These are phyloP conservation scores for Aviceda subcristata DNA, from an alignment of 2,113 vertebrate species.

Conservation along the genomic window DNA sequence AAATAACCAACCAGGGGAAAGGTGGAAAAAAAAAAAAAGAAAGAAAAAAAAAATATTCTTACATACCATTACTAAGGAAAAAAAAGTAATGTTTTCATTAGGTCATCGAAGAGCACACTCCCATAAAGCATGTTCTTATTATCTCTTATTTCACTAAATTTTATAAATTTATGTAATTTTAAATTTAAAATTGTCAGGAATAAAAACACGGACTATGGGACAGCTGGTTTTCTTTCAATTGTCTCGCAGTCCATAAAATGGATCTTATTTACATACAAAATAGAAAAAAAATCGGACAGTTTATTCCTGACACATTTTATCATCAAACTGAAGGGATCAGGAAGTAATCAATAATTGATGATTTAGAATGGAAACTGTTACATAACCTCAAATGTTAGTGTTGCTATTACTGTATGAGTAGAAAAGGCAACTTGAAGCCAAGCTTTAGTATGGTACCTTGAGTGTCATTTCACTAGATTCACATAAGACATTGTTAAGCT, in stretches of 20 bases:
- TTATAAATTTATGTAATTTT: background rate
- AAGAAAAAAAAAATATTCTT: background rate
- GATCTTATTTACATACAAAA: background rate
- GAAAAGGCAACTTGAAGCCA: background rate
- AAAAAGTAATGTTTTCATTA: background rate
- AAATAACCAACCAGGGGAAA: background rate
- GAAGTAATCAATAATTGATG: background rate
- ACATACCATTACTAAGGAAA: background rate
- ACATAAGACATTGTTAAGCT: background rate
- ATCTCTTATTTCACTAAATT: background rate
- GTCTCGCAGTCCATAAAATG: background rate
- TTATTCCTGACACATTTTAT: background rate
- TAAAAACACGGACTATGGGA: background rate
- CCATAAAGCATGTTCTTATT: background rate
- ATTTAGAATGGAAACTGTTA: background rate
- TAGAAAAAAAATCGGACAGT: background rate
- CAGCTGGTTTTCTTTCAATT: background rate
- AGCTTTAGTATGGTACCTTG: background rate
- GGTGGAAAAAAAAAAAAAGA: background rate
- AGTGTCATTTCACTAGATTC: background rate
- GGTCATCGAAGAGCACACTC: background rate
- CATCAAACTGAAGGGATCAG: background rate
- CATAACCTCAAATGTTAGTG: background rate
- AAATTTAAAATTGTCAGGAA: background rate
- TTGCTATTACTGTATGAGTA: background rate